A percentile compares a stretch with the other conserved stretches of the same genome.
Conservation (phyloP, 2,113 vertebrate species). For the Sylvietta virens region DNA sequence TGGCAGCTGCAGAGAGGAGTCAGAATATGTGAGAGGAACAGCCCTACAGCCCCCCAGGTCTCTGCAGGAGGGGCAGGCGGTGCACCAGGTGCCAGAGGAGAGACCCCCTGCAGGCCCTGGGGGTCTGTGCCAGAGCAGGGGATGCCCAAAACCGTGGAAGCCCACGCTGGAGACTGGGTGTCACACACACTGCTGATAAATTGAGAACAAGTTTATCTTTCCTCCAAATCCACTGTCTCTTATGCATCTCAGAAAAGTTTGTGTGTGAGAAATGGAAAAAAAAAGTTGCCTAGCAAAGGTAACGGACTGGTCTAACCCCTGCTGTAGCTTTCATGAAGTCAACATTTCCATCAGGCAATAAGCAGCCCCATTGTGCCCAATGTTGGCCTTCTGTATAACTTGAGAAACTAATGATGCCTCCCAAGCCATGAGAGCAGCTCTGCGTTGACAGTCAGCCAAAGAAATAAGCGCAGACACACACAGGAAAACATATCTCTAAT, state of each 20-base stretch:
- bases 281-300: neutral
- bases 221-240: neutral
- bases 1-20: neutral
- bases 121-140: neutral
- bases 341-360: neutral
- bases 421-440: neutral
- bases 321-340: neutral
- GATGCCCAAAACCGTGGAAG: neutral
- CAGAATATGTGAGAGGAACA: neutral
- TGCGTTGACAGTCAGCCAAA: neutral
- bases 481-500: neutral
- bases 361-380: neutral
- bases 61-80: neutral
- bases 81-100: neutral
- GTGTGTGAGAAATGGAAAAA: neutral
- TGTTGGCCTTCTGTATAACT: neutral
- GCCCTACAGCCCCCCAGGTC: neutral
- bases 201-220: neutral
- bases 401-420: neutral
- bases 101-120: neutral
- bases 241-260: neutral
- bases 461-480: neutral
- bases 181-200: neutral
- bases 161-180: fast-evolving
- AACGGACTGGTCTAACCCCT: neutral